Evolutionary conservation across 1,140 invertebrate species (phyloP).

Genomic region (Drosophila quadrilineata): DNA sequence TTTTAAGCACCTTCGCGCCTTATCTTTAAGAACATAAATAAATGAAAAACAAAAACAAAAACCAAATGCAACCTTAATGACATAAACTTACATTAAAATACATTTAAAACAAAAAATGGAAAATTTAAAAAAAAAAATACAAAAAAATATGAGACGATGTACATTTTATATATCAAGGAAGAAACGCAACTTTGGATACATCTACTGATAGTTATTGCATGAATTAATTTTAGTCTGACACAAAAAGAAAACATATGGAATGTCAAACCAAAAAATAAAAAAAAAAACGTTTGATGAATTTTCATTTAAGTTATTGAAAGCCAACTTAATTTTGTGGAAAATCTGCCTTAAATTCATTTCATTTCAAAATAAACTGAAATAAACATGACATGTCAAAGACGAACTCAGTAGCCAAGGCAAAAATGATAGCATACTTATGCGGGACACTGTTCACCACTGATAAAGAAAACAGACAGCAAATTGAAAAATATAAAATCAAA

Average conservation of each 20-base stretch:
- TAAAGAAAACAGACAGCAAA: conserved; percentile 21
- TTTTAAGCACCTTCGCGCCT: conserved; percentile 88
- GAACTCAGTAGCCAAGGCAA: conserved; percentile 25
- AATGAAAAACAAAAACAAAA: conserved; percentile 69
- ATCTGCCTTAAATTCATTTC: conserved; percentile 87
- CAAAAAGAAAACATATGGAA: too few relatives aligned
- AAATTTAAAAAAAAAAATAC: conserved; percentile 48
- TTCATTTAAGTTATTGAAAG: conserved; percentile 28
- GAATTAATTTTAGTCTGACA: conserved; percentile 42
- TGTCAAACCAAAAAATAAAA: too few relatives aligned
- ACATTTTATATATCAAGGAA: conserved; percentile 43
- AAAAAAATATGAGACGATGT: conserved; percentile 49
- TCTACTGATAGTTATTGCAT: conserved; percentile 62
- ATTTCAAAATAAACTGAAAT: conserved; percentile 49
- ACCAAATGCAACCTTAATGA: conserved; percentile 49
- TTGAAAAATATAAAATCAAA: conserved; percentile 48
- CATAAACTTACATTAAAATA: conserved; percentile 73
- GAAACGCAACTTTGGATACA: conserved; percentile 63
- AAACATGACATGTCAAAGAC: conserved; percentile 67
- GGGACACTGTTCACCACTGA: background rate
- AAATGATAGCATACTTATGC: background rate
- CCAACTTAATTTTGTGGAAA: conserved; percentile 85
- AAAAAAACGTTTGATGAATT: conserved; percentile 40
- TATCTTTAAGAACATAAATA: conserved; percentile 84
- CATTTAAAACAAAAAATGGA: conserved; percentile 57